A percentile compares a stretch with the other conserved stretches of the same genome.
phyloP scores from a whole-genome alignment of 2,888 invertebrate species.

The Xanthia icteritia region DNA sequence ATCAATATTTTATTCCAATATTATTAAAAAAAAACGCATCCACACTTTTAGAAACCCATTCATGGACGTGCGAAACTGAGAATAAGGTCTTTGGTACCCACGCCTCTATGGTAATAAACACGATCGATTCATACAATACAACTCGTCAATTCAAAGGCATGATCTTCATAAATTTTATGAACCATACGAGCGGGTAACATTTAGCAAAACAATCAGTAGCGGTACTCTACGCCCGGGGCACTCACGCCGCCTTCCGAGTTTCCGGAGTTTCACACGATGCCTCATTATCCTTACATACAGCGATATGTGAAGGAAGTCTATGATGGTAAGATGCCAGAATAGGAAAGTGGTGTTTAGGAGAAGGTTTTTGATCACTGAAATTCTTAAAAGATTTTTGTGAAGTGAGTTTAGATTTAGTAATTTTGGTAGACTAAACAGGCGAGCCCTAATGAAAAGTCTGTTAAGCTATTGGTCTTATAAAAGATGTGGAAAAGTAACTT shows the following conservation, averaged over 20 bases:
- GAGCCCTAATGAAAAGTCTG: neutral
- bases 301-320: conserved; percentile 59
- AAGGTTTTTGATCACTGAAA: conserved; percentile 7
- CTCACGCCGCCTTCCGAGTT: conserved; percentile 78
- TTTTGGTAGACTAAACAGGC: neutral
- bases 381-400: neutral
- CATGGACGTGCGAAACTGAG: conserved; percentile 37
- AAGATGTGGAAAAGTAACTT: neutral
- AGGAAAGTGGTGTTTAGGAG: conserved; percentile 23
- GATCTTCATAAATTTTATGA: conserved; percentile 71
- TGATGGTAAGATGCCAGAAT: conserved; percentile 36
- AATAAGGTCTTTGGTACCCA: conserved; percentile 10
- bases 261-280: conserved; percentile 83
- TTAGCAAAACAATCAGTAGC: conserved; percentile 88
- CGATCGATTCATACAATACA: conserved; percentile 61
- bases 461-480: neutral
- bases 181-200: conserved; percentile 69
- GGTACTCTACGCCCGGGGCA: conserved; percentile 82
- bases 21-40: conserved; percentile 27
- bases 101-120: conserved; percentile 66
- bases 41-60: conserved; percentile 49
- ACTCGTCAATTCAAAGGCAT: conserved; percentile 68
- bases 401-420: neutral
- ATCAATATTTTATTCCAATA: conserved; percentile 46
- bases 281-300: conserved; percentile 68